A percentile compares a stretch with the other conserved stretches of the same genome.
phyloP scores from a whole-genome alignment of 2,113 vertebrate species.

The Conger conger region DNA sequence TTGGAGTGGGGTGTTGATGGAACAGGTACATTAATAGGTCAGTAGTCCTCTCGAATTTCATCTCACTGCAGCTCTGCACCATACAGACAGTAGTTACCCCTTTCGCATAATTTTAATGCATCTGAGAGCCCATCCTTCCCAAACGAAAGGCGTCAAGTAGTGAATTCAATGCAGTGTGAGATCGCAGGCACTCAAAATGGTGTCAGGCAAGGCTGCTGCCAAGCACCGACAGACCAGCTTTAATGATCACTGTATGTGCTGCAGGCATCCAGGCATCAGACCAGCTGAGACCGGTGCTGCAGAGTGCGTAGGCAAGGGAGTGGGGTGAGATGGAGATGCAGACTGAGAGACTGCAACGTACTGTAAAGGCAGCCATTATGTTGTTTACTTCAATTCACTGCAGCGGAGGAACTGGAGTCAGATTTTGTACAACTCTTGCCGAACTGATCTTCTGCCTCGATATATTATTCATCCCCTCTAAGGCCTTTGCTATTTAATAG shows the following conservation, averaged over 20 bases:
- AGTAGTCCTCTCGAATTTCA: neutral
- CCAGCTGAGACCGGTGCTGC: neutral
- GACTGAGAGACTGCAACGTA: neutral
- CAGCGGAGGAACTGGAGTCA: neutral
- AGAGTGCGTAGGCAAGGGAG: neutral
- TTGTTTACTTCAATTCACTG: neutral
- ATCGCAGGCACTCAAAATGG: neutral
- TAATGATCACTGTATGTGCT: neutral
- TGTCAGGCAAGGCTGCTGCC: neutral
- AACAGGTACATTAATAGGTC: neutral
- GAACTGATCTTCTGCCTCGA: neutral
- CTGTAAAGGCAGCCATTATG: neutral
- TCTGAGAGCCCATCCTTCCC: neutral
- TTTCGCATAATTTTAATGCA: neutral
- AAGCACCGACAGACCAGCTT: neutral
- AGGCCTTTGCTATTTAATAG: neutral
- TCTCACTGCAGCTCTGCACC: neutral
- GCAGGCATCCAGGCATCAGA: neutral
- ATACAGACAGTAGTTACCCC: neutral
- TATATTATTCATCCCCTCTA: neutral
- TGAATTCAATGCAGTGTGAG: neutral
- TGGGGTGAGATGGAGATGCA: neutral
- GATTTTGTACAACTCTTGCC: neutral
- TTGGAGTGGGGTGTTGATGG: neutral
- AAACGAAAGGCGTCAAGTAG: neutral